Base-by-base conservation (phyloP, 1,140 invertebrate genomes). In the Amphibalanus amphitrite region DNA sequence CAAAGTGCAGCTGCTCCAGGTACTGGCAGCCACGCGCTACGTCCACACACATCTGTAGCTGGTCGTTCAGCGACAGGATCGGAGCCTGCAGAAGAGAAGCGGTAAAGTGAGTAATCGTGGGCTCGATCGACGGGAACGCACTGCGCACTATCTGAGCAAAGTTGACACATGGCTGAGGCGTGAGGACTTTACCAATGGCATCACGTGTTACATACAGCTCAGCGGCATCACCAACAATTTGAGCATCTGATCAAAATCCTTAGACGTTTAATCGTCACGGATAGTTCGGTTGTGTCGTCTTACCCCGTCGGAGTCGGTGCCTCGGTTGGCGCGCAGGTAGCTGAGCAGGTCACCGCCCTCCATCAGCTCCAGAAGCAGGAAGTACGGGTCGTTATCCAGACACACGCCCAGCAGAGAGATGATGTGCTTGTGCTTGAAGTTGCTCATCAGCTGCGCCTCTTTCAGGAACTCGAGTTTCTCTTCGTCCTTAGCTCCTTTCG, bases 331-430 rank as follows among this genome's bases (percentile, higher is more conserved):
- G 40, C 93, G 82, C 20, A 98, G 82, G 80, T 95, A 98, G 67
- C 90, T 92, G 0, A 97, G 82, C 30, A 98, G 81, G 82, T 98
- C 95, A 0, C 96, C 95, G 0, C 89, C 93, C 80, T 96, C 90
- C 97, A 99, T 98, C 15, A 98, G 83, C 80, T 99, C 96, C 82
- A 98, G 87, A 26, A 99, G 89, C 67, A 98, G 87, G 75, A 93
- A 92, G 75, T 93, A 90, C 20, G 92, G 89, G 77, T 97, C 93
- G 70, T 91, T 90, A 78, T 98, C 93, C 3, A 96, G 83, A 79
- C 95, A 97, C 1, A 98, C 92, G 0, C 95, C 96, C 3, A 98
- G 82, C 10, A 98, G 82, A 75, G 91, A 85, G 10, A 98, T 81
- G 47, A 98, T 98, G 78, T 98, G 93, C 64, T 95, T 89, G 79